Evolutionary conservation across 2,797 vertebrate genomes (phyloP).

Genomic region (Oreochromis mossambicus): DNA sequence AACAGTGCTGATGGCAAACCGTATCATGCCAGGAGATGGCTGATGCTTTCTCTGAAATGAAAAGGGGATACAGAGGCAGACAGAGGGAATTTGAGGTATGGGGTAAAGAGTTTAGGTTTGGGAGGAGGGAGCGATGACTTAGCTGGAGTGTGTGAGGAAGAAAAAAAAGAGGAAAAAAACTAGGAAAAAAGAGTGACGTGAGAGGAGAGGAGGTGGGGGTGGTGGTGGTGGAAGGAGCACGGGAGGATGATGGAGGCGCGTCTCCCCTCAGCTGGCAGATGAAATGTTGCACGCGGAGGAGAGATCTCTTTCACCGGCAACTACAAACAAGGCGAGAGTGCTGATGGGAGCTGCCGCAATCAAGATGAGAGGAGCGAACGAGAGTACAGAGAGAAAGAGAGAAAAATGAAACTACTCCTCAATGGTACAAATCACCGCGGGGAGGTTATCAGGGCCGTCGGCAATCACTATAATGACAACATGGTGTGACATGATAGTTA

Average conservation of each 20-base stretch:
- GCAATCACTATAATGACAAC: constrained; percentile 79
- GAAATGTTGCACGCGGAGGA: constrained; percentile 49
- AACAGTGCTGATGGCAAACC: constrained; percentile 54
- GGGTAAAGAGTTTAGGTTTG: constrained; percentile 26
- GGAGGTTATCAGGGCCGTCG: constrained; percentile 71
- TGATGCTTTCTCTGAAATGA: constrained; percentile 46
- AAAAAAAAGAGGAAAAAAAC: background rate
- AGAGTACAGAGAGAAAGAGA: constrained; percentile 38
- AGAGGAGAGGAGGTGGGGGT: background rate
- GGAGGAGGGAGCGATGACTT: background rate
- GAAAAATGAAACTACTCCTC: constrained; percentile 65
- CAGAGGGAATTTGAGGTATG: constrained; percentile 20
- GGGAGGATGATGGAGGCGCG: constrained; percentile 37
- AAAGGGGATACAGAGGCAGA: constrained; percentile 23
- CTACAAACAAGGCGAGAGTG: constrained; percentile 60
- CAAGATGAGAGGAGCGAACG: constrained; percentile 60
- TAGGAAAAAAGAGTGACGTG: background rate
- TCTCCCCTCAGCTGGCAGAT: constrained; percentile 46
- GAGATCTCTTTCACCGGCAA: constrained; percentile 38
- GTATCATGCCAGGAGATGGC: constrained; percentile 49
- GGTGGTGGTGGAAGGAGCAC: background rate
- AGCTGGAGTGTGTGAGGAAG: background rate
- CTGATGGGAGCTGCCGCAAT: constrained; percentile 67
- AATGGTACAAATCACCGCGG: constrained; percentile 68
- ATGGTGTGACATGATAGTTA: constrained; percentile 78